A percentile compares a stretch with the other conserved stretches of the same genome.
These are phyloP conservation scores for Solen grandis DNA, from an alignment of 1,140 invertebrate genomes.

Conservation along the genomic window DNA sequence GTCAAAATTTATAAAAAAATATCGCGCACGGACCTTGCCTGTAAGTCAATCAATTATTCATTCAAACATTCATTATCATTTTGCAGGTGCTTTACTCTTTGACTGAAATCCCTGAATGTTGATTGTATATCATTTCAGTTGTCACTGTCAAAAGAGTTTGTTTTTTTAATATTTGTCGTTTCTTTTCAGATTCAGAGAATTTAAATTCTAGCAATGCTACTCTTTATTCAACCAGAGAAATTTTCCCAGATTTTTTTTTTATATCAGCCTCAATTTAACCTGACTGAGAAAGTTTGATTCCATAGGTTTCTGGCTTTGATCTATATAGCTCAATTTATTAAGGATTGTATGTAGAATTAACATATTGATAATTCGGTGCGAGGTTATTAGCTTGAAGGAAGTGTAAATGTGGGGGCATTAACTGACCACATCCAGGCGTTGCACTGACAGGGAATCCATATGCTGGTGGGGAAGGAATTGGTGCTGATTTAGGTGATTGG, in stretches of 20 bases:
- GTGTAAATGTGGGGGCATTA: slow-evolving; percentile 10
- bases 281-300: neutral
- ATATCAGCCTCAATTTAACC: slow-evolving; percentile 19
- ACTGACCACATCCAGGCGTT: too few species aligned
- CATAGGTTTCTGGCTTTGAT: slow-evolving; percentile 6
- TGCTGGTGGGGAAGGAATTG: too few species aligned
- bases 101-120: too few species aligned
- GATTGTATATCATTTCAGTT: too few species aligned
- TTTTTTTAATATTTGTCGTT: too few species aligned
- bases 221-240: slow-evolving; percentile 2
- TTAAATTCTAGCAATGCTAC: slow-evolving; percentile 6
- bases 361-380: neutral
- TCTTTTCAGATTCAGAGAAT: slow-evolving; percentile 3
- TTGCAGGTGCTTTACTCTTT: neutral
- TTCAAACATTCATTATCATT: neutral
- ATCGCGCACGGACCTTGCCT: neutral
- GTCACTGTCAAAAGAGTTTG: slow-evolving; percentile 7
- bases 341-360: neutral
- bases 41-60: too few species aligned
- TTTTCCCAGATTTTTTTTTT: neutral
- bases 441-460: too few species aligned
- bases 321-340: slow-evolving; percentile 2
- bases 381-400: neutral
- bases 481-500: too few species aligned
- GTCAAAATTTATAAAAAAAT: slow-evolving; percentile 21